Conservation (phyloP, 2,797 vertebrate species). For the Spondyliosoma cantharus region DNA sequence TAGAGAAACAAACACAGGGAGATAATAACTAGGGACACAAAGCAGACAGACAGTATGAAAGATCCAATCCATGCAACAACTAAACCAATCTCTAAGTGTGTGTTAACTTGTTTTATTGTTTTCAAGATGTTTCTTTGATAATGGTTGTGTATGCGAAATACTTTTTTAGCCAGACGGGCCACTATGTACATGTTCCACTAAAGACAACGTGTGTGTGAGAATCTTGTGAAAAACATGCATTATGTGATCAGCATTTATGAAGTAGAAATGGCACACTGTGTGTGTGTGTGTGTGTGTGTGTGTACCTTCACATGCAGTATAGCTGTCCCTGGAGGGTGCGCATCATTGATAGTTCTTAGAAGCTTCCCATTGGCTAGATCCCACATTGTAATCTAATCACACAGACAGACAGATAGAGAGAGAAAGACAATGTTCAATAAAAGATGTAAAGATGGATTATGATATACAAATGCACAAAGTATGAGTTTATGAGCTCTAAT, state of each 20-base stretch:
- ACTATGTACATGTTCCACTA: neutral
- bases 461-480: too few species aligned
- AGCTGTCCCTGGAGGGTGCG: conserved; percentile 97
- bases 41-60: neutral
- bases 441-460: too few species aligned
- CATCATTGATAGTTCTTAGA: conserved; percentile 94
- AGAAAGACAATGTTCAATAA: neutral
- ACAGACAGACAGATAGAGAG: neutral
- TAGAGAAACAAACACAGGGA: conserved; percentile 55
- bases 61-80: neutral
- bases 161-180: too few species aligned
- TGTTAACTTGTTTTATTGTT: neutral
- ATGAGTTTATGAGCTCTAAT: neutral
- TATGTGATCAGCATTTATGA: too few species aligned
- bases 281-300: conserved; percentile 5
- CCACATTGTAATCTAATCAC: conserved; percentile 96
- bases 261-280: too few species aligned
- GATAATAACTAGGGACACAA: neutral
- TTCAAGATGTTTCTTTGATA: neutral
- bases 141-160: neutral
- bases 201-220: neutral
- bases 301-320: conserved; percentile 95
- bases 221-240: too few species aligned
- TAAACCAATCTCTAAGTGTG: neutral
- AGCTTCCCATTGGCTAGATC: conserved; percentile 97